These are phyloP conservation scores for Agonopterix heracliana DNA, from an alignment of 2,888 invertebrate species.

Conservation along the genomic window DNA sequence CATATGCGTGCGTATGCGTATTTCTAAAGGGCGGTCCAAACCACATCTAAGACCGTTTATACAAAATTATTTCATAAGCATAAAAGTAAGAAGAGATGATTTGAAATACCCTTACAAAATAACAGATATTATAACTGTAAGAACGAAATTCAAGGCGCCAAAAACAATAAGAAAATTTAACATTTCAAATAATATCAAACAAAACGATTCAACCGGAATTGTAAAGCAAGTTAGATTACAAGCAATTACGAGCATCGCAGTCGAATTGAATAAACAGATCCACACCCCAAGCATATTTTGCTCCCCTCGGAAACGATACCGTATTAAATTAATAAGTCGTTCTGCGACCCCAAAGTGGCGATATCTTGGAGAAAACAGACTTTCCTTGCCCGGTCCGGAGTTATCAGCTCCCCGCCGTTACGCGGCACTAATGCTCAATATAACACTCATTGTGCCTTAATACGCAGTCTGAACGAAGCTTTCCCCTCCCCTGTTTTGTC, in stretches of 20 bases:
- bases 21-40: too few relatives aligned
- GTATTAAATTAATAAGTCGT: slow-evolving; percentile 50
- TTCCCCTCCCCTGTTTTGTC: not conserved
- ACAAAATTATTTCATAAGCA: too few relatives aligned
- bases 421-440: slow-evolving; percentile 41
- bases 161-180: too few relatives aligned
- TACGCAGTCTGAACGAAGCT: slow-evolving; percentile 14
- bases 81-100: too few relatives aligned
- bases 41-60: too few relatives aligned
- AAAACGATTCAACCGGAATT: slow-evolving; percentile 9
- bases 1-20: too few relatives aligned
- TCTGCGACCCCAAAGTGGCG: slow-evolving; percentile 30
- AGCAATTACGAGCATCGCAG: slow-evolving; percentile 22
- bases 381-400: slow-evolving; percentile 17
- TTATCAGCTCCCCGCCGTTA: slow-evolving; percentile 26
- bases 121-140: too few relatives aligned
- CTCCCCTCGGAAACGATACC: slow-evolving; percentile 33
- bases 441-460: slow-evolving; percentile 44
- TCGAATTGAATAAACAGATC: slow-evolving; percentile 28
- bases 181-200: too few relatives aligned
- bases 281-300: slow-evolving; percentile 21
- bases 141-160: too few relatives aligned
- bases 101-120: too few relatives aligned
- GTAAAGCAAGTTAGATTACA: slow-evolving; percentile 27
- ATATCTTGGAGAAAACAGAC: slow-evolving; percentile 39